These are phyloP conservation scores for Sardina pilchardus DNA, from an alignment of 2,113 vertebrate genomes.

Conservation along the genomic window DNA sequence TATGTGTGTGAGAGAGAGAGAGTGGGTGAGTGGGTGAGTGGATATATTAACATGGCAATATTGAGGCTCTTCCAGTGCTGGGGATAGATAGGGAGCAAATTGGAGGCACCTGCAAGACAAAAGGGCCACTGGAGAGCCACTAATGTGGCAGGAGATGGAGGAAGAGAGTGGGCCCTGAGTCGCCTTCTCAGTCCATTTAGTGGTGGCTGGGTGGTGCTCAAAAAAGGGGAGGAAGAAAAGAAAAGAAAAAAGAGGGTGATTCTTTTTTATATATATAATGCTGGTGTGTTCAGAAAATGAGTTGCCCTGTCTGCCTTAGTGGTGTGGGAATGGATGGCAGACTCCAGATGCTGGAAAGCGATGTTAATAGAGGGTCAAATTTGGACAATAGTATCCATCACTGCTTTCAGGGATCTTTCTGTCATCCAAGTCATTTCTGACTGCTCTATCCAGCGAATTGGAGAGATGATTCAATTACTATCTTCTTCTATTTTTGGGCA, in stretches of 20 bases:
- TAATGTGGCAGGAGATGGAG: conserved; percentile 53
- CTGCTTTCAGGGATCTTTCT: conserved; percentile 82
- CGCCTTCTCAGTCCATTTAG: conserved; percentile 59
- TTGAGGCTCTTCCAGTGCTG: conserved; percentile 53
- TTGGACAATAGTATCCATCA: conserved; percentile 90
- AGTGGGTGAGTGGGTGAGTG: background rate
- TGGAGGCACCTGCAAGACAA: conserved; percentile 84
- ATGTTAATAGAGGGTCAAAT: conserved; percentile 92
- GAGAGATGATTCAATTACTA: conserved; percentile 82
- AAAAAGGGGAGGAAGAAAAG: background rate
- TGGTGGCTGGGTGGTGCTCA: background rate
- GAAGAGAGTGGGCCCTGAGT: conserved; percentile 63
- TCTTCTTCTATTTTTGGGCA: conserved; percentile 66
- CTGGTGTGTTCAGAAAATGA: conserved; percentile 79
- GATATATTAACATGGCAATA: conserved; percentile 70
- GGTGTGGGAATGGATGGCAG: conserved; percentile 79
- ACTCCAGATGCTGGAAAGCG: conserved; percentile 89
- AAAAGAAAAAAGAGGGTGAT: conserved; percentile 10
- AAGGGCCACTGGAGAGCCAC: conserved; percentile 72
- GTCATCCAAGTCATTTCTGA: conserved; percentile 81
- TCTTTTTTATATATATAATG: conserved; percentile 56
- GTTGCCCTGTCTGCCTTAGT: conserved; percentile 78
- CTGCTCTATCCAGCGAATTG: conserved; percentile 80
- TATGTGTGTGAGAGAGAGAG: background rate
- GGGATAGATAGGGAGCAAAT: conserved; percentile 85